These are phyloP conservation scores for Heterotis niloticus DNA, from an alignment of 2,113 vertebrate genomes.

Conservation along the genomic window DNA sequence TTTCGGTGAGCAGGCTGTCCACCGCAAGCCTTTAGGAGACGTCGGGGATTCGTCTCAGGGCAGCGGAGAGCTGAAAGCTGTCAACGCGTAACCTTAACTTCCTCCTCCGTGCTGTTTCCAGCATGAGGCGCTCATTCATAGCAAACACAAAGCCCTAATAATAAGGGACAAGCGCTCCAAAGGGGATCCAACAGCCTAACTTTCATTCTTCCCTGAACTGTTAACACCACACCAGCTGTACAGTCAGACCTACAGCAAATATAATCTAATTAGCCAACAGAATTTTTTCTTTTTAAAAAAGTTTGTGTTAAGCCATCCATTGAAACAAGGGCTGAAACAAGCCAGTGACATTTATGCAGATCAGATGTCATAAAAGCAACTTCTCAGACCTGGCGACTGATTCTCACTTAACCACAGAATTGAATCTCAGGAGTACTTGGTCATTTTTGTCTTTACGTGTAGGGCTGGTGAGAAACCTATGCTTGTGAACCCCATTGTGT, in stretches of 20 bases:
- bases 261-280: slow-evolving; percentile 19
- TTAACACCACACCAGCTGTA: slow-evolving; percentile 1
- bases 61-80: not conserved
- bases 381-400: not conserved
- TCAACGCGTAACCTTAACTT: slow-evolving; percentile 5
- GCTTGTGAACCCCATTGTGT: not conserved
- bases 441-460: not conserved
- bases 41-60: not conserved
- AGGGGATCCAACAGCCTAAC: no score
- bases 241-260: not conserved
- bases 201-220: no score
- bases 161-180: no score
- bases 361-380: not conserved
- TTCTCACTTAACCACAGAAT: not conserved
- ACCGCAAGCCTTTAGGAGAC: not conserved
- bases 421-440: not conserved
- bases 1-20: not conserved
- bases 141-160: no score
- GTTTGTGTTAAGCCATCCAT: not conserved
- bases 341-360: not conserved
- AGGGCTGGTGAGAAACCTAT: not conserved
- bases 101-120: not conserved
- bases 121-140: no score
- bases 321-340: not conserved
- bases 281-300: slow-evolving; percentile 8